These are phyloP conservation scores for Zaprionus gabonicus DNA, from an alignment of 1,140 invertebrate species.

Conservation along the genomic window DNA sequence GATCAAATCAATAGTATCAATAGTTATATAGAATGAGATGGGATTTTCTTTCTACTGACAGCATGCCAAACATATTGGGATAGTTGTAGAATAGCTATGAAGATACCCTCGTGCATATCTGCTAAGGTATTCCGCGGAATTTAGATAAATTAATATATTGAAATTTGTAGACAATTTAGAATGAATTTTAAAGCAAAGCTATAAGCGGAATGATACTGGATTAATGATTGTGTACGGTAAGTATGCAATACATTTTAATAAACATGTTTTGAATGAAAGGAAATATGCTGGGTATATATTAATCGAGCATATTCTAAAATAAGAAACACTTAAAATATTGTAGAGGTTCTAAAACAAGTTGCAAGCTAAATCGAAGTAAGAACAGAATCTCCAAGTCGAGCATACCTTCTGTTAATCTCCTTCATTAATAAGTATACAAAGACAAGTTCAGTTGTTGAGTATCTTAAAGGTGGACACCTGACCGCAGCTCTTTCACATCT, in stretches of 20 bases:
- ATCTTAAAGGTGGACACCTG: constrained; percentile 44
- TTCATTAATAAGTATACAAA: constrained; percentile 25
- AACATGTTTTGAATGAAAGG: too few species aligned
- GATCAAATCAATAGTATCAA: background rate
- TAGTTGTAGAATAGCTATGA: background rate
- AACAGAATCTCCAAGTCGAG: background rate
- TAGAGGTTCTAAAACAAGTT: background rate
- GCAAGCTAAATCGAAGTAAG: background rate
- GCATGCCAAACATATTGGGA: background rate
- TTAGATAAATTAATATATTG: background rate
- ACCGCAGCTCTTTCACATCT: constrained; percentile 44
- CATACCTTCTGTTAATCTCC: background rate
- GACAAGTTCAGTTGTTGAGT: constrained; percentile 48
- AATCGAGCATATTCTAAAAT: background rate
- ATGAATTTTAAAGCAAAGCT: background rate
- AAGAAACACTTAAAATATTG: background rate
- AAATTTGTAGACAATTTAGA: background rate
- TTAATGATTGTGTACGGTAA: too few species aligned
- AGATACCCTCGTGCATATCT: background rate
- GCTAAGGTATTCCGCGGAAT: background rate
- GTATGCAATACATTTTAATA: too few species aligned
- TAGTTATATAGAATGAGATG: background rate
- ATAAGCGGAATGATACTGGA: background rate
- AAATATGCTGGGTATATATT: background rate
- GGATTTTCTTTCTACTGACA: background rate